Evolutionary conservation across 2,797 vertebrate genomes (phyloP).

Genomic region (Okamejei kenojei): DNA sequence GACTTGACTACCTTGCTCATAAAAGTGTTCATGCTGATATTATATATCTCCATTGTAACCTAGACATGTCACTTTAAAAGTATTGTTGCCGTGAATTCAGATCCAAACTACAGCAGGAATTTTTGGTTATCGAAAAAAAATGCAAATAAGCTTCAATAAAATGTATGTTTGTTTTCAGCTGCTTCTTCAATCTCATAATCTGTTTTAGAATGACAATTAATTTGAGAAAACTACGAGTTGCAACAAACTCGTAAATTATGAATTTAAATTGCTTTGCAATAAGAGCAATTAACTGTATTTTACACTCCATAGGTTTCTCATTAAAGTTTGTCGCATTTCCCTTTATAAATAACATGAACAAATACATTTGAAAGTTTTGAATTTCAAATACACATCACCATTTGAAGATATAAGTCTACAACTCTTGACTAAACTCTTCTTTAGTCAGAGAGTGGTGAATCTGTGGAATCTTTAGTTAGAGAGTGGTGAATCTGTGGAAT

Average conservation of each 20-base stretch:
- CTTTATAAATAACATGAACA: background rate
- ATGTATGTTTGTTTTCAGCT: background rate
- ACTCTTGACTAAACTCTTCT: background rate
- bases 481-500: too few species aligned
- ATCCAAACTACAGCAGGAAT: background rate
- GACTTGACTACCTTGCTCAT: background rate
- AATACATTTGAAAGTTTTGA: background rate
- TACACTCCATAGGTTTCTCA: background rate
- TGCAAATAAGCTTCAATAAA: background rate
- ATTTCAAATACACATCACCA: background rate
- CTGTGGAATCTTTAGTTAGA: too few species aligned
- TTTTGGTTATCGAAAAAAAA: background rate
- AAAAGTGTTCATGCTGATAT: background rate
- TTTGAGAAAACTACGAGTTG: background rate
- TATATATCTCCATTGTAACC: background rate
- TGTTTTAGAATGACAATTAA: background rate
- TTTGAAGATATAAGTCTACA: background rate
- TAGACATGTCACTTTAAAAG: background rate
- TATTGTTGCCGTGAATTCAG: background rate
- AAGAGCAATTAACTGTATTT: background rate
- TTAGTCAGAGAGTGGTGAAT: too few species aligned
- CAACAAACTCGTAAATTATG: background rate
- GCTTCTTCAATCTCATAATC: background rate
- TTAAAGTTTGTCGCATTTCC: background rate
- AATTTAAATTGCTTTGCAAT: background rate